phyloP scores from a whole-genome alignment of 2,888 invertebrate genomes.

The Palloptera scutellata region DNA sequence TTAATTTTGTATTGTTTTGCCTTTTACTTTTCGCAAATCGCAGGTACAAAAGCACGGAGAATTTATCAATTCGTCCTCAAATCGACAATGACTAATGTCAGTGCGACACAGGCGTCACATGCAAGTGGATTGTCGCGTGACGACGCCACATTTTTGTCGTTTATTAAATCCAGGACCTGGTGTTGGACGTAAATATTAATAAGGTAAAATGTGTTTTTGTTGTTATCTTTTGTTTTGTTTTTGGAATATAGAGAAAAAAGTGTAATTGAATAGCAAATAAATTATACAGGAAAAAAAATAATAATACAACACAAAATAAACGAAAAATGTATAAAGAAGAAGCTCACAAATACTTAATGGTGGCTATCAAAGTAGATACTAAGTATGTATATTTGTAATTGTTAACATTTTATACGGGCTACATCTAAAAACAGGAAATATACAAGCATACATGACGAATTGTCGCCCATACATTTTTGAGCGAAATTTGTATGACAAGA shows the following conservation, averaged over 20 bases:
- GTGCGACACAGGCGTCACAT: slow-evolving; percentile 56
- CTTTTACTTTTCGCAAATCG: not conserved
- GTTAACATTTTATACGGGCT: too few relatives aligned
- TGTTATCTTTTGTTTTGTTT: slow-evolving; percentile 5
- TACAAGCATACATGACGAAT: too few relatives aligned
- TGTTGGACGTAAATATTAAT: slow-evolving; percentile 62
- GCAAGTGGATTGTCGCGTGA: slow-evolving; percentile 63
- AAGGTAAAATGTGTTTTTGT: slow-evolving; percentile 23
- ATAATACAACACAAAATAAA: not conserved
- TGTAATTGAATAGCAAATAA: not conserved
- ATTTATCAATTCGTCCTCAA: slow-evolving; percentile 54
- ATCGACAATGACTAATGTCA: slow-evolving; percentile 64
- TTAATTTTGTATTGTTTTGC: not conserved
- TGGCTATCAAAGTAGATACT: too few relatives aligned
- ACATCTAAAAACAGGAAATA: too few relatives aligned
- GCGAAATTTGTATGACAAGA: too few relatives aligned
- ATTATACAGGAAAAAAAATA: not conserved
- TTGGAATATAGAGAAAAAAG: not conserved
- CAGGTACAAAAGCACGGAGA: slow-evolving; percentile 63
- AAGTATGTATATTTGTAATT: too few relatives aligned
- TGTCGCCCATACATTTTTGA: too few relatives aligned
- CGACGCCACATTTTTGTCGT: slow-evolving; percentile 64
- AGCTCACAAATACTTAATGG: too few relatives aligned
- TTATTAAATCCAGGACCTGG: slow-evolving; percentile 63
- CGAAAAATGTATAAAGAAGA: too few relatives aligned